phyloP scores from a whole-genome alignment of 2,888 invertebrate genomes.

The Chalcis sispes region DNA sequence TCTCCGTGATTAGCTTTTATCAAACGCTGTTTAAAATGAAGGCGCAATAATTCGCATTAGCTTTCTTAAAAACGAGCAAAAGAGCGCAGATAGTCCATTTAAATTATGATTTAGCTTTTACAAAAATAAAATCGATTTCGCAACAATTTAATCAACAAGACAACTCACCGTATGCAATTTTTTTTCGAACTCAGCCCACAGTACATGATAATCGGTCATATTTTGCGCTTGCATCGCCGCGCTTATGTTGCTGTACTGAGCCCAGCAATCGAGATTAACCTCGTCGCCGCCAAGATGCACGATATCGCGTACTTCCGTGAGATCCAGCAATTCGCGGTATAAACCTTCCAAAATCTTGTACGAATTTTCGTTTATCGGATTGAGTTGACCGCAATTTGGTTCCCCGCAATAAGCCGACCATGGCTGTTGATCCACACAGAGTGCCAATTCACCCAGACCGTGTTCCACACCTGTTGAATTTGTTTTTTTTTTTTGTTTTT shows the following conservation, averaged over 20 bases:
- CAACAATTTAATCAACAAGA: slow-evolving; percentile 35
- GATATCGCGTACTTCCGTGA: slow-evolving; percentile 86
- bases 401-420: slow-evolving; percentile 90
- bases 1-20: slow-evolving; percentile 80
- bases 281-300: slow-evolving; percentile 92
- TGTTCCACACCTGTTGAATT: slow-evolving; percentile 77
- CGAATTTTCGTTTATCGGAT: slow-evolving; percentile 88
- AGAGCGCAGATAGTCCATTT: no score
- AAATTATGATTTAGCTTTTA: neutral
- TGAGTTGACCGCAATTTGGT: slow-evolving; percentile 91
- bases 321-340: slow-evolving; percentile 85
- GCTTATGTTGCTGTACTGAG: slow-evolving; percentile 76
- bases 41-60: neutral
- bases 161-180: slow-evolving; percentile 75
- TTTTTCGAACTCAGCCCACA: slow-evolving; percentile 88
- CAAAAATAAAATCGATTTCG: neutral
- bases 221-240: slow-evolving; percentile 81
- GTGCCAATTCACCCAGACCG: slow-evolving; percentile 86
- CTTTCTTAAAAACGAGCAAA: neutral
- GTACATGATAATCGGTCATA: slow-evolving; percentile 85
- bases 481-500: neutral
- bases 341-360: slow-evolving; percentile 85
- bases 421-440: slow-evolving; percentile 88
- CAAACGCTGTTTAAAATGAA: slow-evolving; percentile 75
- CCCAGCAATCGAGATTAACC: slow-evolving; percentile 89